Percentiles rank a stretch among this genome's conserved stretches.
phyloP scores from a whole-genome alignment of 92 coral and sea anemone species.

The Paramuricea clavata region DNA sequence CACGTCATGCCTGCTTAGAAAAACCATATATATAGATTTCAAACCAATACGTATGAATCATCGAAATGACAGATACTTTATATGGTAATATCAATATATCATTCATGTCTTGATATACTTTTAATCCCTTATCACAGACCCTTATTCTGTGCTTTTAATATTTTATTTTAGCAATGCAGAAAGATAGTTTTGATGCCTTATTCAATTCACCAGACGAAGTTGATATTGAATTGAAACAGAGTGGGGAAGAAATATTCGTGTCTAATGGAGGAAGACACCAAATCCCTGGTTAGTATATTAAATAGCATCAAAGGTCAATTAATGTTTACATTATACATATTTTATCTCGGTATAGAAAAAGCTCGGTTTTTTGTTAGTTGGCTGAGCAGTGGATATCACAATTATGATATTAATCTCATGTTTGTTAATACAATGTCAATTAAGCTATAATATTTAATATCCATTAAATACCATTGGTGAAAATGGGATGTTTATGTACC shows the following conservation, averaged over 20 bases:
- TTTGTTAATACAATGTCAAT: neutral
- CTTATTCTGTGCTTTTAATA: neutral
- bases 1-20: too few relatives aligned
- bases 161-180: neutral
- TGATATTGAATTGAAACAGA: conserved; percentile 23
- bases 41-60: neutral
- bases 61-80: neutral
- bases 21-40: neutral
- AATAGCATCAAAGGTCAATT: neutral
- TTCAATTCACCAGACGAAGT: conserved; percentile 23
- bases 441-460: neutral
- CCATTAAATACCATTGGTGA: too few relatives aligned
- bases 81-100: too few relatives aligned
- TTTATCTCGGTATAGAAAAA: neutral
- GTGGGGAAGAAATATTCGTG: conserved; percentile 19
- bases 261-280: conserved; percentile 22
- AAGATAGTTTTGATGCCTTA: conserved; percentile 1
- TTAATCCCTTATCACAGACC: too few relatives aligned
- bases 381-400: too few relatives aligned
- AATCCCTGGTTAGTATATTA: conserved; percentile 25
- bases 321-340: neutral
- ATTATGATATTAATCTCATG: too few relatives aligned
- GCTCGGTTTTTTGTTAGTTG: neutral
- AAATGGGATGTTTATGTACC: too few relatives aligned
- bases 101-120: too few relatives aligned